phyloP scores from a whole-genome alignment of 2,797 vertebrate species.

The Liparis tanakae region DNA sequence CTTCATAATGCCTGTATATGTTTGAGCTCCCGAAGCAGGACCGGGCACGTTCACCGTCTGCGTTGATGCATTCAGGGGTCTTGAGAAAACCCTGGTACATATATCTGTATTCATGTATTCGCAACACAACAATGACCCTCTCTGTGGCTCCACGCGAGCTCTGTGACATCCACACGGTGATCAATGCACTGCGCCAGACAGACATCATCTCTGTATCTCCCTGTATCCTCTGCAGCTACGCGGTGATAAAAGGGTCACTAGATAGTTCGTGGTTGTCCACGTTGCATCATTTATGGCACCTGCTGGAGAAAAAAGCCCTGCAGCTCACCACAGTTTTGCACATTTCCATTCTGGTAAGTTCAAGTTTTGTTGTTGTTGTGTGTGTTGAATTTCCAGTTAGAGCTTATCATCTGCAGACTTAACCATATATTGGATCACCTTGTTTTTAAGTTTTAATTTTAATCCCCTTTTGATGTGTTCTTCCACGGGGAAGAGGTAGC shows the following conservation, averaged over 20 bases:
- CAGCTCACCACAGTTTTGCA: conserved; percentile 15
- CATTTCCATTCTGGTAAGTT: conserved; percentile 57
- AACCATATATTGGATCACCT: conserved; percentile 57
- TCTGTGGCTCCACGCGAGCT: conserved; percentile 63
- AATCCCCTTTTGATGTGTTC: conserved; percentile 79
- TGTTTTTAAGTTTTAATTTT: conserved; percentile 68
- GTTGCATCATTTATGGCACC: conserved; percentile 60
- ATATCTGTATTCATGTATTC: conserved; percentile 75
- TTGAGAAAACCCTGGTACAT: conserved; percentile 43
- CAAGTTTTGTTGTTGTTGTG: not conserved
- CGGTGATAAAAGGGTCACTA: conserved; percentile 62
- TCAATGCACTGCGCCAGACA: conserved; percentile 63
- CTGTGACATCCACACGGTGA: conserved; percentile 61
- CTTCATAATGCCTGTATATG: conserved; percentile 80
- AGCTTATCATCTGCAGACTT: conserved; percentile 61
- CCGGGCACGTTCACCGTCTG: conserved; percentile 77
- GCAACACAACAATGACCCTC: conserved; percentile 73
- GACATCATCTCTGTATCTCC: conserved; percentile 27
- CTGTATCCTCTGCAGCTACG: conserved; percentile 28
- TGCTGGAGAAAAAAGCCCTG: conserved; percentile 41
- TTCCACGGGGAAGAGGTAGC: conserved; percentile 58
- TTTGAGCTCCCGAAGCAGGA: conserved; percentile 78
- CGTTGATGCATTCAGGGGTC: conserved; percentile 59
- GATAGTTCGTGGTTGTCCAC: conserved; percentile 65
- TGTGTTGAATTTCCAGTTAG: conserved; percentile 51